Evolutionary conservation across 2,888 invertebrate genomes (phyloP), one percentile per base, ranked within the genome.

Genomic region (Hybos culiciformis): DNA sequence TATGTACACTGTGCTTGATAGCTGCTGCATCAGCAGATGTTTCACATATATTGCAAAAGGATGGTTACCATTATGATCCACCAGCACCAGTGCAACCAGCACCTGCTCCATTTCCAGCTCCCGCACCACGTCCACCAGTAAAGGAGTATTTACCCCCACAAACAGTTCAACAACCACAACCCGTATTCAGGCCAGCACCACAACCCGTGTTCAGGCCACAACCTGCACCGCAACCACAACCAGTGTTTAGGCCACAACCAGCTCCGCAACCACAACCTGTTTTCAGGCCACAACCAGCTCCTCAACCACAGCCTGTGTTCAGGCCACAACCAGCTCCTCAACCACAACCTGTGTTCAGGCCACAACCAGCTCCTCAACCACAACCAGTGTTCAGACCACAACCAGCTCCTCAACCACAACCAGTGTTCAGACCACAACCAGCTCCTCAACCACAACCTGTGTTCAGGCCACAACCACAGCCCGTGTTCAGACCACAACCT

Each of bases 321-420:
- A 11, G 11, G 8, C 29, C 29, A 5, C n/a, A 19, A 12, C 20
- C 12, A 36, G 36, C 19, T 18, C 19, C 9, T 11, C 19, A 18
- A n/a, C 12, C 36, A 20, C 42, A 43, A n/a, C 45, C 44, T 21
- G 52, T 48, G 9, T 34, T 46, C 7, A 46, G 43, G 34, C 48
- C 47, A 11, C 39, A 39, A 15, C 37, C 23, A 26, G 26, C 12
- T 12, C 26, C 9, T 26, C 26, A 26, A 7, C 42, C n/a, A 43
- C 33, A 38, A 3, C 40, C 44, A 11, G 34, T 36, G 33, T 34
- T 20, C 36, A 39, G 9, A 24, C 44, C 44, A 18, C 29, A 39
- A 5, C 44, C 44, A 26, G 18, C 14, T n/a, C 39, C 20, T 5
- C 33, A 20, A 1, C 44, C 44, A 12, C 20, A 19, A 3, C 36